Percentiles rank a stretch among this genome's conserved stretches.
Conservation (phyloP, 1,140 invertebrate species). For the Drosophila neocordata region DNA sequence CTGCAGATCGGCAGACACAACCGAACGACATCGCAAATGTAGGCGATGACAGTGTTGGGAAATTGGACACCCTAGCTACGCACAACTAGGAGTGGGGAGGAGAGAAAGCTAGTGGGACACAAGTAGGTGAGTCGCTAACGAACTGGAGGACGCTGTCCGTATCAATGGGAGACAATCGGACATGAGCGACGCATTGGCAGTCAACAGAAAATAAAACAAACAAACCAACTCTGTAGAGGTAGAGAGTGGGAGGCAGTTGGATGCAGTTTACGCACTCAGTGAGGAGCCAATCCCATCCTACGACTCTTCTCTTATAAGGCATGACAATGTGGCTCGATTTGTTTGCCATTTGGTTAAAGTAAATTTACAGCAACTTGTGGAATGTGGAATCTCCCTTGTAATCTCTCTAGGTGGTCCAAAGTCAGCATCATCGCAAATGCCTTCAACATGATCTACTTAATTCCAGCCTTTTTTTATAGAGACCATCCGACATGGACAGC, state of each 20-base stretch:
- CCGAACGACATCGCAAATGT: conserved; percentile 56
- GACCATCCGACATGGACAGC: not conserved
- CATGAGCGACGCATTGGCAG: conserved; percentile 73
- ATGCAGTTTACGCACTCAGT: conserved; percentile 47
- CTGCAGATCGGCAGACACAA: conserved; percentile 29
- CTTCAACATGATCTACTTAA: conserved; percentile 18
- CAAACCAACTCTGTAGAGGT: conserved; percentile 21
- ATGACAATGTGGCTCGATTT: conserved; percentile 67
- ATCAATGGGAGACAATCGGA: conserved; percentile 74
- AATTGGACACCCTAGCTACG: conserved; percentile 52
- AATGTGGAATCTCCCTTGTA: conserved; percentile 32
- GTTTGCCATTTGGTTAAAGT: conserved; percentile 69
- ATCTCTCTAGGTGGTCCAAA: conserved; percentile 53
- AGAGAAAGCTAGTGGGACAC: conserved; percentile 40
- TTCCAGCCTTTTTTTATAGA: not conserved
- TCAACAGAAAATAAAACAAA: conserved; percentile 48
- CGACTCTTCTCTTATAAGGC: conserved; percentile 52
- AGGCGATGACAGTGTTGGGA: conserved; percentile 70
- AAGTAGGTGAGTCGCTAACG: conserved; percentile 69
- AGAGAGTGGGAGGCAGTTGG: conserved; percentile 52
- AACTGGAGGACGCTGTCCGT: conserved; percentile 26
- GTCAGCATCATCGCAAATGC: conserved; percentile 19
- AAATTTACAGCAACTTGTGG: conserved; percentile 58
- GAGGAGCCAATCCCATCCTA: not conserved
- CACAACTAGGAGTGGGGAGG: conserved; percentile 1